Base-by-base conservation (phyloP, 2,113 vertebrate species). In the Tauraco erythrolophus region DNA sequence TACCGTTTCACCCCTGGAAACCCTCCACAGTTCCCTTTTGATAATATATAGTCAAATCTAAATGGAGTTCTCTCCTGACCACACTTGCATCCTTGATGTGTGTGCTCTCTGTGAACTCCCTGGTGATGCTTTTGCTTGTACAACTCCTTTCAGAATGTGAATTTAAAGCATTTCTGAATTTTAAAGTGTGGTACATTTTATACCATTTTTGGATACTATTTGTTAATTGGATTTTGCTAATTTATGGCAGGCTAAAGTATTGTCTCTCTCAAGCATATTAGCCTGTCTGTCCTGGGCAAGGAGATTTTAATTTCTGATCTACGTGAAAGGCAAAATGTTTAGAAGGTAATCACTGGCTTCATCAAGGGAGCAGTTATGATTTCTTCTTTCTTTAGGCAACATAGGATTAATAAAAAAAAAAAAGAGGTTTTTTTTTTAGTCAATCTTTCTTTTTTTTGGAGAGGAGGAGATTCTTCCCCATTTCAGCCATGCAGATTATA, bases 281-380 rank as follows among this genome's bases (percentile, higher is more conserved):
- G 31, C 19, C 35, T 2, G 1, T 45, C 46, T 61, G 28, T 85
- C 69, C 30, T 46, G 30, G n/a, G 31, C n/a, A 68, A 76, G 43
- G 23, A 85, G 46, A 68, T 53, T 88, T 95, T 60, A 23, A 45
- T 88, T 82, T 94, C 22, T 68, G 33, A 77, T 66, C 48, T 84
- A 2, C 33, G 8, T 54, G 74, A 90, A 88, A 77, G 54, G 18
- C 31, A 75, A 85, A 50, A 45, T 68, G 30, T 79, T 89, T 54
- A 45, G 90, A 94, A 92, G 54, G 39, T 28, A 72, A 81, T 89
- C 84, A 24, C 61, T 77, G 94, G 53, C 28, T 58, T 89, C 70
- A 41, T 35, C 31, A 64, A 77, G 35, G 88, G 54, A 92, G 25
- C n/a, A 69, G 33, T 82, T 89, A 54, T 3, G 33, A 31, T 62